Evolutionary conservation across 2,888 invertebrate species (phyloP).

Genomic region (Arenicola marina): DNA sequence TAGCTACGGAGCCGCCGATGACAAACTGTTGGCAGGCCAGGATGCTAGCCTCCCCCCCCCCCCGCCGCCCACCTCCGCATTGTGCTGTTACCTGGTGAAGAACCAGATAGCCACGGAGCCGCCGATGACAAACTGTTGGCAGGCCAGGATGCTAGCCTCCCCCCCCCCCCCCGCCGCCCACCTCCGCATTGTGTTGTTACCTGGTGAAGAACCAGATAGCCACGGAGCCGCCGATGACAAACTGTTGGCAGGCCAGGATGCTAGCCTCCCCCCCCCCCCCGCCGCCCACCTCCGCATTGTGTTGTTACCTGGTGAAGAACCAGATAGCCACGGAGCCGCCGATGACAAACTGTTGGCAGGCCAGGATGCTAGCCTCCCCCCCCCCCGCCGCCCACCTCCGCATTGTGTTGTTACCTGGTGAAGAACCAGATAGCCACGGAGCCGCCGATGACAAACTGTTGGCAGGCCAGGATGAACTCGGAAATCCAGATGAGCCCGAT

Average conservation of each 20-base stretch:
- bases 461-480: slow-evolving; percentile 92
- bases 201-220: slow-evolving; percentile 90
- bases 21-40: too few relatives aligned
- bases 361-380: too few relatives aligned
- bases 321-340: slow-evolving; percentile 91
- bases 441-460: slow-evolving; percentile 91
- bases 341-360: slow-evolving; percentile 91
- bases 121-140: slow-evolving; percentile 91
- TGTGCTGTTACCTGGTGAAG: slow-evolving; percentile 83
- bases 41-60: not conserved
- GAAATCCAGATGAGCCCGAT: slow-evolving; percentile 89
- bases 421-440: slow-evolving; percentile 96
- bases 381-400: too few relatives aligned
- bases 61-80: too few relatives aligned
- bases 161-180: too few relatives aligned
- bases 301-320: slow-evolving; percentile 90
- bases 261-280: too few relatives aligned
- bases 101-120: slow-evolving; percentile 95
- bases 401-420: slow-evolving; percentile 73
- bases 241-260: slow-evolving; percentile 90
- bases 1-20: too few relatives aligned
- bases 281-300: too few relatives aligned
- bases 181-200: slow-evolving; percentile 63
- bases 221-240: slow-evolving; percentile 90
- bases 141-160: slow-evolving; percentile 91